Base-by-base conservation (phyloP, 1,140 invertebrate genomes). In the Chionoecetes opilio region DNA sequence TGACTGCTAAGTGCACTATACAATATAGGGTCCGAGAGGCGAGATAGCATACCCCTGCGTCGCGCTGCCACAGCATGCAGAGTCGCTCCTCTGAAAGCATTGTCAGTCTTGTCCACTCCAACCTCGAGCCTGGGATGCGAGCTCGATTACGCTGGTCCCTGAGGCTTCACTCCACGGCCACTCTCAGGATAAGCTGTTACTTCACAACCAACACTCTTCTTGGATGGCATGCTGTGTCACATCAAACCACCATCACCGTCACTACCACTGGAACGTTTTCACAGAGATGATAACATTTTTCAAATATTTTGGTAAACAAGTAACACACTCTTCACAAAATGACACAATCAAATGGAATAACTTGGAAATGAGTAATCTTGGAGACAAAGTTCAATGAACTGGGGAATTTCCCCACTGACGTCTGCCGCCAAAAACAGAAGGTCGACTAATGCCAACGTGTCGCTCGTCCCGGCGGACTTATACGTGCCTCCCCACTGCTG, bases 361-460 rank as follows among this genome's bases (percentile, higher is more conserved):
- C 21, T 75, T 75, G 21, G 21, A 75, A 75, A n/a, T 75, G 63
- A 75, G 63, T 75, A 75, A 75, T 75, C 63, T n/a, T n/a, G 63
- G 26, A 2, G 63, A 75, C 21, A n/a, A 1, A 75, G 63, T 75
- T 75, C 63, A 75, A 75, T 75, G 63, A 75, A 75, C 63, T 75
- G n/a, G 5, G 21, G 63, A 21, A 75, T 75, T 75, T 26, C n/a
- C 63, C 63, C 21, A 26, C 63, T 75, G 21, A 21, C 6, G 21
- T 17, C 63, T 26, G 63, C 63, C n/a, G 21, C 21, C 63, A 17
- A 75, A 17, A 75, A 75, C 63, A 75, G 63, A 75, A 26, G 26
- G 63, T 75, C 63, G 63, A 75, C 63, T 75, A 75, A 75, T 75
- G 63, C 63, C 63, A 75, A 75, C 63, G 63, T 75, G 63, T 75